Base-by-base conservation (phyloP, 2,113 vertebrate genomes). In the Hypomesus transpacificus region DNA sequence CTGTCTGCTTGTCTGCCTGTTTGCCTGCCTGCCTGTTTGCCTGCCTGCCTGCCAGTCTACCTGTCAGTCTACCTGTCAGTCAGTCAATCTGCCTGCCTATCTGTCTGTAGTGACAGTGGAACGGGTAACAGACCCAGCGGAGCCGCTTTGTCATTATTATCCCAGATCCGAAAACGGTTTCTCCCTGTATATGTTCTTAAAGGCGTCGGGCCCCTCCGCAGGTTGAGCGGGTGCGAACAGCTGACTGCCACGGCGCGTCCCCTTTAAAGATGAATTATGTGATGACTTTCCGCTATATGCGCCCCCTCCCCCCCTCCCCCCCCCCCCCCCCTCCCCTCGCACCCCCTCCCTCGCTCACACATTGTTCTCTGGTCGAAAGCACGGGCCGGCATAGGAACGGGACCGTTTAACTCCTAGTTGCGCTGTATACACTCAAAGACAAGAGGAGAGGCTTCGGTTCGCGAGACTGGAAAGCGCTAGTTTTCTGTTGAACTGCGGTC, bases 241-340 rank as follows among this genome's bases (percentile, higher is more conserved):
- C 58, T 62, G 68, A 62, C 59, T 64, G 26, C 31, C 26, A 63
- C 4, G 26, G n/a, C 28, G 62, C 68, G 34, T 75, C 62, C 69
- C 74, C 74, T 76, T 76, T 76, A 76, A 76, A 75, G 66, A 70
- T 75, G 74, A 75, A 75, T 75, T 66, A 65, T 70, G 74, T 63
- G 68, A 75, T 66, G 57, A 70, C 62, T 17, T 56, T 21, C 68
- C 67, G n/a, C 39, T 22, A 54, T 22, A 22, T 22, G n/a, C 46
- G n/a, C 56, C 31, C 68, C 66, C 51, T 50, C 34, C 26, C 58
- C 63, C 17, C 39, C 74, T 21, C 34, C 74, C 57, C 54, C 74
- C 74, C 57, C 69, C 74, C 58, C 21, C 24, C 50, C 34, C 24
- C 58, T 68, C 62, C 17, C 39, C 74, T 21, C 22, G 20, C 16